phyloP scores from a whole-genome alignment of 2,113 vertebrate species.

The Chloropsis hardwickii region DNA sequence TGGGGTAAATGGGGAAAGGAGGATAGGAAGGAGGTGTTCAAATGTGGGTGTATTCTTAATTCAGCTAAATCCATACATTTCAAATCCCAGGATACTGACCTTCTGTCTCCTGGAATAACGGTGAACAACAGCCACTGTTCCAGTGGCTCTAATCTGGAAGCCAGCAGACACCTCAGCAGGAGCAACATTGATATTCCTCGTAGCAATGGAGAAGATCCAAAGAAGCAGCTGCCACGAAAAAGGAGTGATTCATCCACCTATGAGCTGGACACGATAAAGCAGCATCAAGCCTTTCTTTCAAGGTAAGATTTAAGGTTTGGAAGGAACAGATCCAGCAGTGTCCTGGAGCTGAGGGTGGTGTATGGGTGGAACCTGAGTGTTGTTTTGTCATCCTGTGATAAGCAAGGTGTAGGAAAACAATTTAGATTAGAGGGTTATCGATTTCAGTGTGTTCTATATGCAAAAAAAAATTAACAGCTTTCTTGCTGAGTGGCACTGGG shows the following conservation, averaged over 20 bases:
- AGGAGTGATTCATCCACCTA: constrained; percentile 95
- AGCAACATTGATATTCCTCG: constrained; percentile 94
- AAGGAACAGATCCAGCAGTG: not conserved
- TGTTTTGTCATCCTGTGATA: not conserved
- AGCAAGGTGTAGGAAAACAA: not conserved
- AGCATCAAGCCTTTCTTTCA: constrained; percentile 93
- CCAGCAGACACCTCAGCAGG: constrained; percentile 90
- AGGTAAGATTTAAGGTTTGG: constrained; percentile 77
- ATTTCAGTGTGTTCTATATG: not conserved
- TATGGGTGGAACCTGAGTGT: not conserved
- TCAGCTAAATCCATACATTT: not conserved
- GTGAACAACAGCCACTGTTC: constrained; percentile 81
- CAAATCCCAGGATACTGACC: constrained; percentile 85
- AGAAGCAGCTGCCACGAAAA: constrained; percentile 85
- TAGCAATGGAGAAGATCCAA: constrained; percentile 81
- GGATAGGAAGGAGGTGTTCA: not conserved
- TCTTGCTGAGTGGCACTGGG: not conserved
- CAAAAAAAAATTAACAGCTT: not conserved
- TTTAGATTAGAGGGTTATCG: not conserved
- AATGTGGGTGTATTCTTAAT: not conserved
- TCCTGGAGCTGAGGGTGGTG: not conserved
- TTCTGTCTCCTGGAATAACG: constrained; percentile 87
- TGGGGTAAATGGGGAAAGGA: not conserved
- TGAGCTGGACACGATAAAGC: constrained; percentile 90
- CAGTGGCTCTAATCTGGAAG: constrained; percentile 80